Evolutionary conservation across 2,113 vertebrate genomes (phyloP).

Genomic region (Zosterops japonicus): DNA sequence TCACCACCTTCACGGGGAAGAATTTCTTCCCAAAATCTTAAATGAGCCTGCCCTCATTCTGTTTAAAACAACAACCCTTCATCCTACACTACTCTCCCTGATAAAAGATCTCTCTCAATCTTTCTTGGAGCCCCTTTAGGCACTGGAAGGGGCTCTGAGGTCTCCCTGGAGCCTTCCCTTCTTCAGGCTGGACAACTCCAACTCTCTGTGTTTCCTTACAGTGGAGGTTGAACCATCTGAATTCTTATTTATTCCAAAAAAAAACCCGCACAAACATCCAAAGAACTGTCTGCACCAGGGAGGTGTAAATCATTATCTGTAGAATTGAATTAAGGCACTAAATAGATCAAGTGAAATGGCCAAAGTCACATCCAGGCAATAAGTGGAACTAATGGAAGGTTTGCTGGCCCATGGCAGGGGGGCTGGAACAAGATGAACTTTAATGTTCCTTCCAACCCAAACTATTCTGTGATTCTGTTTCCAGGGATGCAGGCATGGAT

Average conservation of each 20-base stretch:
- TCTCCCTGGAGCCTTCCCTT: not conserved
- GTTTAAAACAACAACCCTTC: rapidly evolving
- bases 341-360: not conserved
- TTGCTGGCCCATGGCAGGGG: not conserved
- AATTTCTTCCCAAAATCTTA: not conserved
- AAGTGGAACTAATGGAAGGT: not conserved
- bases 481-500: not conserved
- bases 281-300: not conserved
- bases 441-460: not conserved
- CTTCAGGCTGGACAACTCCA: not conserved
- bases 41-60: not conserved
- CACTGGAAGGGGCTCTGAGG: not conserved
- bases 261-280: rapidly evolving
- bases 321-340: not conserved
- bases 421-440: rapidly evolving
- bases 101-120: not conserved
- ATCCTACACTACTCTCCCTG: rapidly evolving
- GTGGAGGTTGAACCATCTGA: not conserved
- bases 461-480: not conserved
- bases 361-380: not conserved
- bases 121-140: not conserved
- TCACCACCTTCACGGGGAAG: not conserved
- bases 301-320: rapidly evolving
- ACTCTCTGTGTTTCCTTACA: not conserved
- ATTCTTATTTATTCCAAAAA: not conserved